Conservation (phyloP, 2,113 vertebrate species). For the Carlito syrichta region DNA sequence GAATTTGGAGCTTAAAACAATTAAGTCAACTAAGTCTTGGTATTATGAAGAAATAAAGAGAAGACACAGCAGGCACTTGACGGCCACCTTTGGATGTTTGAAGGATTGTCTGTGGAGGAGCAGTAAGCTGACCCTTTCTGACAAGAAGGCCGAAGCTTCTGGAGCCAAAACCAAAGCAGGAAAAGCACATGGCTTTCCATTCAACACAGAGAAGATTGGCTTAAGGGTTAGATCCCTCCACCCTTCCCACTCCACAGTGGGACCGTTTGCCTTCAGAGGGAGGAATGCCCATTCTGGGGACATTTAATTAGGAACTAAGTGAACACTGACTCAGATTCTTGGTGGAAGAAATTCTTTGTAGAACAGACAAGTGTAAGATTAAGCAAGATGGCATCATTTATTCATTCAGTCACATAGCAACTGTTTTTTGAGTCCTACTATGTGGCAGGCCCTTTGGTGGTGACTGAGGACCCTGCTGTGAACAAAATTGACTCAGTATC, state of each 20-base stretch:
- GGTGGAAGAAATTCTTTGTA: neutral
- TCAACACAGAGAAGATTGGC: neutral
- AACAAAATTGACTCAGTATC: neutral
- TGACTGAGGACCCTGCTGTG: neutral
- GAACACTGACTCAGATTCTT: neutral
- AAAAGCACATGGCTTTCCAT: neutral
- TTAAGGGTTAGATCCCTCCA: neutral
- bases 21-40: neutral
- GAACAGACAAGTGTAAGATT: neutral
- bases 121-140: neutral
- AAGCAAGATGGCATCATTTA: neutral
- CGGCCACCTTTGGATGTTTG: neutral
- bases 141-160: neutral
- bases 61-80: neutral
- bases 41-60: slow-evolving; percentile 4
- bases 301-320: neutral
- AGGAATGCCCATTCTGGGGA: neutral
- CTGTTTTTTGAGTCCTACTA: neutral
- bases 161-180: neutral
- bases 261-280: neutral
- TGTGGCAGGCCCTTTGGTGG: neutral
- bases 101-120: neutral
- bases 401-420: neutral
- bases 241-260: neutral
- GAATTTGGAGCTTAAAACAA: neutral